Evolutionary conservation across 2,888 invertebrate species (phyloP).

Genomic region (Aethes cnicana): DNA sequence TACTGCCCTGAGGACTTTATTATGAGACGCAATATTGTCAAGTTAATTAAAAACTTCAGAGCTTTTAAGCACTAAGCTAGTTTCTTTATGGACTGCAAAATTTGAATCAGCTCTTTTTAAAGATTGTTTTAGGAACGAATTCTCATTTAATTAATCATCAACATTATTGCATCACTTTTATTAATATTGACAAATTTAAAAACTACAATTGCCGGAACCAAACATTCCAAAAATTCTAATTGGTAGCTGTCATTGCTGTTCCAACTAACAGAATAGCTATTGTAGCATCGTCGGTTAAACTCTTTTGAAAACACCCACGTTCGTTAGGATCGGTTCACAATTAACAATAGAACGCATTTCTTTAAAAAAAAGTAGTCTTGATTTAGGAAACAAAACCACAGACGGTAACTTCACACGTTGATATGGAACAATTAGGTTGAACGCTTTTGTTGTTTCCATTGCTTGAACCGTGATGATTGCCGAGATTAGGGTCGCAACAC

Average conservation of each 20-base stretch:
- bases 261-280: constrained; percentile 7
- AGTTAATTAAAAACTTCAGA: constrained; percentile 29
- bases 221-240: not conserved
- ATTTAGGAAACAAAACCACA: constrained; percentile 26
- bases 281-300: constrained; percentile 37
- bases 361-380: constrained; percentile 10
- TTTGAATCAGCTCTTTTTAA: no score
- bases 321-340: constrained; percentile 27
- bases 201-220: no score
- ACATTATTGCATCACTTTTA: no score
- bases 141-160: no score
- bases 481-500: no score
- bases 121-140: no score
- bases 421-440: constrained; percentile 8
- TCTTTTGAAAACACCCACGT: constrained; percentile 44
- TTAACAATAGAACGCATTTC: constrained; percentile 22
- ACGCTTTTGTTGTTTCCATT: no score
- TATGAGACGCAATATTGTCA: constrained; percentile 39
- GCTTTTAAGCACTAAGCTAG: no score
- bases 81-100: no score
- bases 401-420: not conserved
- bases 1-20: constrained; percentile 55
- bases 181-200: no score
- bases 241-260: not conserved
- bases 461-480: no score